Percentiles rank a stretch among this genome's conserved stretches.
These are phyloP conservation scores for Tursiops truncatus DNA, from an alignment of 2,113 vertebrate genomes.

Conservation along the genomic window DNA sequence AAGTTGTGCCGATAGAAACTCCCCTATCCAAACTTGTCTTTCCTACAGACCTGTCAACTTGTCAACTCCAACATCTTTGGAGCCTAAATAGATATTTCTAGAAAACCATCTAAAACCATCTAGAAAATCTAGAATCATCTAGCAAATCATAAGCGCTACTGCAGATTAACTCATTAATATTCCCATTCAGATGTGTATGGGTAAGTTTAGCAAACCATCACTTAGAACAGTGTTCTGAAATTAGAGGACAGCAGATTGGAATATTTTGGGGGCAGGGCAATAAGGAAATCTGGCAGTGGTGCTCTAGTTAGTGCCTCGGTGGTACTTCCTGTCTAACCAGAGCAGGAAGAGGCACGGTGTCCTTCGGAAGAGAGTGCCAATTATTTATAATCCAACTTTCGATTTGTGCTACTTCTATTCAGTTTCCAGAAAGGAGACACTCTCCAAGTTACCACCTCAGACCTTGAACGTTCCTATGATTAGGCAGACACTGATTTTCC, in stretches of 20 bases:
- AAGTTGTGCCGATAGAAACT: background rate
- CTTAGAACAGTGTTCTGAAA: background rate
- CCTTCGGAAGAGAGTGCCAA: background rate
- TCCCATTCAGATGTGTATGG: background rate
- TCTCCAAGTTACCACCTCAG: background rate
- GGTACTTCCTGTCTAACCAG: background rate
- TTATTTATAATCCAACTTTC: background rate
- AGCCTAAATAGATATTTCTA: background rate
- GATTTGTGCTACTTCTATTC: background rate
- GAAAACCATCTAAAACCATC: background rate
- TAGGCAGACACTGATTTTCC: background rate
- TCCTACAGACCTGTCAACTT: background rate
- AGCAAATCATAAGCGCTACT: background rate
- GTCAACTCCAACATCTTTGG: background rate
- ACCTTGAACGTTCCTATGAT: background rate
- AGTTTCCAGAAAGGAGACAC: background rate
- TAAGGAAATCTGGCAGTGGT: background rate
- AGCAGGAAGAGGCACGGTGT: background rate
- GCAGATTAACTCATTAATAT: background rate
- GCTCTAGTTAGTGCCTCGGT: background rate
- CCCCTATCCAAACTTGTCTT: background rate
- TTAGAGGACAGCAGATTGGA: background rate
- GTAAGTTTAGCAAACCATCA: background rate
- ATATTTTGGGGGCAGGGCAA: background rate
- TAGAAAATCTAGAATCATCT: background rate